phyloP scores from a whole-genome alignment of 2,888 invertebrate species.

The Lasioglossum oenotherae region DNA sequence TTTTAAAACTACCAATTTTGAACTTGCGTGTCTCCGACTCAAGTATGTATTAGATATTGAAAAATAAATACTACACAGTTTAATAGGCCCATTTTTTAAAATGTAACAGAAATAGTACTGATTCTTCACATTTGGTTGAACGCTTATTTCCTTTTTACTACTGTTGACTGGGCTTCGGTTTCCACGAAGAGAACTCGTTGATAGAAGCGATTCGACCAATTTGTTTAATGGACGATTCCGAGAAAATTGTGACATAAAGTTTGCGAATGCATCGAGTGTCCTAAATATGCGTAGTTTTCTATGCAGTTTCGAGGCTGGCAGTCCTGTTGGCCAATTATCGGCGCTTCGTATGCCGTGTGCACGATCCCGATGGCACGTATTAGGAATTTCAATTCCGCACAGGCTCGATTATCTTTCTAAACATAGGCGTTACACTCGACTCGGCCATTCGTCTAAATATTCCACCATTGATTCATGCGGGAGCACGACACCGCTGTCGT shows the following conservation, averaged over 20 bases:
- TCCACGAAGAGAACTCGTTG: neutral
- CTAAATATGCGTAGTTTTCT: constrained; percentile 49
- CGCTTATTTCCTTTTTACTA: neutral
- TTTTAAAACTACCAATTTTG: no score
- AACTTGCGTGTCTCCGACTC: no score
- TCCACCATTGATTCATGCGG: constrained; percentile 50
- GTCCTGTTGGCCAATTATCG: constrained; percentile 52
- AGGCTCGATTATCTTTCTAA: constrained; percentile 56
- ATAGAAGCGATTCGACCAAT: neutral
- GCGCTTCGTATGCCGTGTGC: constrained; percentile 48
- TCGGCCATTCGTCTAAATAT: constrained; percentile 31
- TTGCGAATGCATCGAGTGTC: constrained; percentile 24
- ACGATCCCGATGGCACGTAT: constrained; percentile 51
- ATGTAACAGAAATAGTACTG: no score
- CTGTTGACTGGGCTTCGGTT: neutral
- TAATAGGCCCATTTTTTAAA: no score
- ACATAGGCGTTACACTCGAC: constrained; percentile 32
- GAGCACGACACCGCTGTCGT: constrained; percentile 32
- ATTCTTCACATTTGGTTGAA: no score
- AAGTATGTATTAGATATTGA: no score
- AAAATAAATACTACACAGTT: no score
- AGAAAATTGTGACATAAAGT: constrained; percentile 16
- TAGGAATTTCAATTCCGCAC: constrained; percentile 60
- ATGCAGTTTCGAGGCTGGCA: constrained; percentile 40
- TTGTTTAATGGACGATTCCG: neutral